Base-by-base conservation (phyloP, 2,113 vertebrate genomes). In the Pungitius pungitius region DNA sequence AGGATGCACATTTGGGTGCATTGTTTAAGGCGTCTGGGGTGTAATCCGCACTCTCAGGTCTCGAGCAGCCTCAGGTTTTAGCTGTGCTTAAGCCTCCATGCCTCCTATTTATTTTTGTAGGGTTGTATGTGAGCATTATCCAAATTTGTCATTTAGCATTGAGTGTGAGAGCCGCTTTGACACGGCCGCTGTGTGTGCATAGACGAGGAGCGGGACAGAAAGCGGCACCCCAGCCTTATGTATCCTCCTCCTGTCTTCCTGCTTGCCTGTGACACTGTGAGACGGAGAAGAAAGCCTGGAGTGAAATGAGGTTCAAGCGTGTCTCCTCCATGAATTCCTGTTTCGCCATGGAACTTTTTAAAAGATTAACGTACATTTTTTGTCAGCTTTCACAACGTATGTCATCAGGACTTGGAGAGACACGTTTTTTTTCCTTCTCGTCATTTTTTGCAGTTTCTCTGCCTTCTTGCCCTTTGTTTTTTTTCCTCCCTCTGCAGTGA, bases 361-460 rank as follows among this genome's bases (percentile, higher is more conserved):
- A 63, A 81, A 84, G 88, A 91, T 83, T 82, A 89, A 85, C 74
- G 27, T 84, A 73, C 72, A 87, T 90, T 91, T 90, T 94, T 93
- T 88, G 86, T 90, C 89, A 92, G 90, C 80, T 93, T 93, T 94
- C 83, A 91, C 80, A 85, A 90, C 94, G 90, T 93, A 90, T 93
- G 85, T 91, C 89, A 51, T 86, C 87, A 83, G 6, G 69, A 89
- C 88, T 77, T 81, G 45, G 60, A 87, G 86, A 86, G 70, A 69
- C 62, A 45, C 51, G 35, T 35, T 43, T 39, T 45, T 33, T 17
- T 22, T 30, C 14, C 12, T 18, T 11, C 26, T 12, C n/a, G 40
- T 43, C 45, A 45, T 79, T 80, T 79, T 30, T 76, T 69, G 77
- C 68, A n/a, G 35, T 40, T 61, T 68, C 2, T 4, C 49, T 51